Conservation (phyloP, 2,888 invertebrate species). For the Nomada fabriciana region DNA sequence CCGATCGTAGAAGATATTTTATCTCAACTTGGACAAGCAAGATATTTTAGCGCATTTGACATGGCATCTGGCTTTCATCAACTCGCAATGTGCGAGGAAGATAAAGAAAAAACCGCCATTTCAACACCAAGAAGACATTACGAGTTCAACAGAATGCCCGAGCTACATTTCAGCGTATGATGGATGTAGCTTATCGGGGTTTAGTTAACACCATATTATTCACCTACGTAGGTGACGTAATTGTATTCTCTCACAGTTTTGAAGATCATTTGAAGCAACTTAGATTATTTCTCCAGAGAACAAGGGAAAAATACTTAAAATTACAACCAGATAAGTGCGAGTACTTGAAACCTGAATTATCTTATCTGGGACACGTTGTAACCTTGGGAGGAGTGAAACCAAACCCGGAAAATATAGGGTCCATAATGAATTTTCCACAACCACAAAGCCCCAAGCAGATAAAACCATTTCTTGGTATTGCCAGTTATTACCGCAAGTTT, state of each 20-base stretch:
- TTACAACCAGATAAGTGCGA: background rate
- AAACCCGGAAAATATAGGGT: background rate
- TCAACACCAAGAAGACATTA: background rate
- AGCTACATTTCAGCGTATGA: background rate
- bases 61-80: background rate
- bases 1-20: slow-evolving; percentile 4
- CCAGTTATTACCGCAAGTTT: background rate
- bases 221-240: background rate
- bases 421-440: no score
- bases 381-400: background rate
- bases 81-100: background rate
- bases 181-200: no score
- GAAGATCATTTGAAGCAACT: no score
- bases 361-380: background rate
- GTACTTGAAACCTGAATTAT: background rate
- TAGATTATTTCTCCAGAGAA: background rate
- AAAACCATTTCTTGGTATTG: no score
- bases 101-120: background rate
- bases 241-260: background rate
- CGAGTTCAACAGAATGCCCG: background rate
- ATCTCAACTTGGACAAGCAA: background rate
- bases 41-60: slow-evolving; percentile 1
- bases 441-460: no score
- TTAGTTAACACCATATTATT: background rate
- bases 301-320: background rate